A percentile compares a stretch with the other conserved stretches of the same genome.
phyloP scores from a whole-genome alignment of 2,888 invertebrate species.

The Eilema depressum region DNA sequence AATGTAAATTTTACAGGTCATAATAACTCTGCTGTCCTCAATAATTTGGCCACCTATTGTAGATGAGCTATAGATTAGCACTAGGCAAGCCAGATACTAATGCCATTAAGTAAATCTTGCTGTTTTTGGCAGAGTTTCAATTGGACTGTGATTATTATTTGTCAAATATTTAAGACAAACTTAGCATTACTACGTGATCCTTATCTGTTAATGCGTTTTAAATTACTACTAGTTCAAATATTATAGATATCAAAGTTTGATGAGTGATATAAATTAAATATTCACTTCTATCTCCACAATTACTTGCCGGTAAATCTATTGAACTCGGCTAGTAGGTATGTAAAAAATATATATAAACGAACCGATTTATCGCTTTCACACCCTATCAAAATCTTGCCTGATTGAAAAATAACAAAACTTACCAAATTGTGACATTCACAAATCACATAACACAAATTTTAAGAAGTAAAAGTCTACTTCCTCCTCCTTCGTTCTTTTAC shows the following conservation, averaged over 20 bases:
- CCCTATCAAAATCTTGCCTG: background rate
- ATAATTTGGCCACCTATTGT: too few species aligned
- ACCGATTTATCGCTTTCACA: background rate
- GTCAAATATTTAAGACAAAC: background rate
- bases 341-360: background rate
- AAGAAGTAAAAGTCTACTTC: too few species aligned
- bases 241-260: background rate
- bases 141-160: background rate
- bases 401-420: background rate
- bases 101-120: background rate
- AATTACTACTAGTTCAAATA: background rate
- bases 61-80: background rate
- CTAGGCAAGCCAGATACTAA: background rate
- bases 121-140: constrained; percentile 6
- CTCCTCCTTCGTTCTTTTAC: too few species aligned
- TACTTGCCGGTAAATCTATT: background rate
- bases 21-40: too few species aligned
- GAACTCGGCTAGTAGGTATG: background rate
- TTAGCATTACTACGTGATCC: background rate
- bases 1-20: too few species aligned
- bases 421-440: too few species aligned
- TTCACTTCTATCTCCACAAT: too few species aligned
- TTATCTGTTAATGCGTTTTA: background rate
- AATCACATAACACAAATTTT: too few species aligned
- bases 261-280: too few species aligned